Evolutionary conservation across 2,113 vertebrate genomes (phyloP), one percentile per base, ranked within the genome.

Genomic region (Paedocypris sp.): DNA sequence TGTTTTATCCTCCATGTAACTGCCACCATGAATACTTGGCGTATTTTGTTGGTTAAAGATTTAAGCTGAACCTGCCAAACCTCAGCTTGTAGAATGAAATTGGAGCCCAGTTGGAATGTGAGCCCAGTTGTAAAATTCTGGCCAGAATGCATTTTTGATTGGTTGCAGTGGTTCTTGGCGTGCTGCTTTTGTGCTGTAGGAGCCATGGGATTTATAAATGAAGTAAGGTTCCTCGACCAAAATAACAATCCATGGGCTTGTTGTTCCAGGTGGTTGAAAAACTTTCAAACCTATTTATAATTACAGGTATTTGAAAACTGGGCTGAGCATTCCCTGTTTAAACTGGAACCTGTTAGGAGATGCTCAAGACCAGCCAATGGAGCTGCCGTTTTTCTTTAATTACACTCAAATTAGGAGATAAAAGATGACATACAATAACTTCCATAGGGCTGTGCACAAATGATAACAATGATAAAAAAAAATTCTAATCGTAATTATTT

Each of bases 191-290:
- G 50, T 73, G 74, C 76, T 64, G 62, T 67, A 69, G 78, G 63
- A 69, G 70, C 68, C 70, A 54, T 72, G 78, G 77, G 77, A 80
- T 78, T 79, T 73, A 79, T 82, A 84, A 81, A 77, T 67, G 69
- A 82, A 77, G 75, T 13, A 39, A 65, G 76, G 77, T 67, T 76
- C 73, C 69, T 68, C 53, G 38, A 54, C 75, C 77, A 76, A 77
- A 76, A 84, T 80, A 60, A 53, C 46, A 66, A 67, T 75, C 76
- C 70, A 67, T 73, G 48, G 70, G 62, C 62, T 73, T 82, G 79
- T 79, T 82, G 76, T 67, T 82, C 70, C 82, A 83, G 81, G 77
- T 84, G 80, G 62, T 79, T 72, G 72, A 77, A 82, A 82, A 78
- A 75, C 77, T 70, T 64, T 68, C 32, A 56, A 53, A 64, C 73